Conservation (phyloP, 2,113 vertebrate species). For the Trichomycterus rosablanca region DNA sequence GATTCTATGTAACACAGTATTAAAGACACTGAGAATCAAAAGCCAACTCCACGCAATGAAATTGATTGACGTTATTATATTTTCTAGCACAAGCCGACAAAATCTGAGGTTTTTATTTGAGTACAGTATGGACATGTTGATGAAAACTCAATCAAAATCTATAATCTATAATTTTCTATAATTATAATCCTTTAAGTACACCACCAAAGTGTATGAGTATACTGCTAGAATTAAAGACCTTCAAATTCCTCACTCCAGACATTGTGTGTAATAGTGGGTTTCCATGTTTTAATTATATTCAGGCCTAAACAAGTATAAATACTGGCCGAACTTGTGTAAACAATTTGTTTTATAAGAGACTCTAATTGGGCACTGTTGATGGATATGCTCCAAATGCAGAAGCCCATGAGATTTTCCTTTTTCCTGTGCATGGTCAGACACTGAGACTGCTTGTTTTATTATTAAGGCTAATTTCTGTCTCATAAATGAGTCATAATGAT, state of each 20-base stretch:
- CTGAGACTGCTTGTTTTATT: conserved; percentile 26
- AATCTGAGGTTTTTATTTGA: no score
- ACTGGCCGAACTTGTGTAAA: conserved; percentile 76
- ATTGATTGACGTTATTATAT: no score
- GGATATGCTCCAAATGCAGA: conserved; percentile 75
- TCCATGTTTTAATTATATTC: conserved; percentile 70
- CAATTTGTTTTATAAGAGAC: conserved; percentile 78
- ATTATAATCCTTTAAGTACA: neutral
- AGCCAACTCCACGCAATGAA: no score
- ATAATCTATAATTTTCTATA: neutral
- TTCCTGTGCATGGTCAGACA: conserved; percentile 4
- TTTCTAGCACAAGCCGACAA: neutral
- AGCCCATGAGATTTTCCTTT: conserved; percentile 55
- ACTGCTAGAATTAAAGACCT: conserved; percentile 62
- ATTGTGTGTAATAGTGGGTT: conserved; percentile 36
- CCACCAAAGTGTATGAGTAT: conserved; percentile 16
- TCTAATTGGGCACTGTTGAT: conserved; percentile 82
- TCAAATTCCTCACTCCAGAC: conserved; percentile 55
- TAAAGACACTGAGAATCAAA: no score
- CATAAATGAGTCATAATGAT: conserved; percentile 19
- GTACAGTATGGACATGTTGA: no score
- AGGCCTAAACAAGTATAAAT: conserved; percentile 67
- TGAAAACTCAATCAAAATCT: neutral
- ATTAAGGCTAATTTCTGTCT: conserved; percentile 14
- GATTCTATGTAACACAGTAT: no score